Evolutionary conservation across 2,888 invertebrate species (phyloP), one percentile per base, ranked within the genome.

Genomic region (Blera fallax): DNA sequence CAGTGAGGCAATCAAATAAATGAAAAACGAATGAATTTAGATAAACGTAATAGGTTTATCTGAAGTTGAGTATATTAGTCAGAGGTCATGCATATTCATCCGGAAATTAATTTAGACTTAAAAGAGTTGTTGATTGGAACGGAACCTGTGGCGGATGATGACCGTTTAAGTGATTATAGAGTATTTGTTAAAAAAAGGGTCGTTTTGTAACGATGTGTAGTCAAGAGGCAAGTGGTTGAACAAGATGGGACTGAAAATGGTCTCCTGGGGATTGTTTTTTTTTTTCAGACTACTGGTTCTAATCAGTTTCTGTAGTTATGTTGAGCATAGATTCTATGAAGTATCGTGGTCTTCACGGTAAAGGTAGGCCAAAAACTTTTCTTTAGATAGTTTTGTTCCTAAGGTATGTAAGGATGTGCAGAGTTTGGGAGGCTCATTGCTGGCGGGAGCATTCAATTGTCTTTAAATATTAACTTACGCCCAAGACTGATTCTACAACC

Each of bases 1-100:
- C 45, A 27, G 29, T 43, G 43, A 29, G 43, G 40, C 16, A 32
- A 29, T 62, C 43, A 43, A 40, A 62, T 29, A 16, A 62, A 48
- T n/a, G 52, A 29, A 52, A 52, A 52, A 52, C 52, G 29, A 52
- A 29, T 32, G 7, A 14, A 48, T 48, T 34, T 21, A 32, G 32
- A 64, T 64, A 34, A 18, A 52, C 29, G 11, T 54, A 34, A 54
- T 37, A 37, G 16, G 43, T 18, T 29, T 29, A 34, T 34, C 21
- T 3, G 14, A 21, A 18, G 0, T 16, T 11, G 37, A n/a, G 3
- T 21, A 3, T 40, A 4, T 21, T 21, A 48, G 18, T n/a, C 60
- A n/a, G n/a, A 64, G 45, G 37, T 29, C n/a, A 43, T 69, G 54
- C 45, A 69, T 69, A 69, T 69, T 69, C 54, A 54, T 54, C 14